Conservation (phyloP, 53 echinoderm and acorn worm species). For the Henricia sp. region DNA sequence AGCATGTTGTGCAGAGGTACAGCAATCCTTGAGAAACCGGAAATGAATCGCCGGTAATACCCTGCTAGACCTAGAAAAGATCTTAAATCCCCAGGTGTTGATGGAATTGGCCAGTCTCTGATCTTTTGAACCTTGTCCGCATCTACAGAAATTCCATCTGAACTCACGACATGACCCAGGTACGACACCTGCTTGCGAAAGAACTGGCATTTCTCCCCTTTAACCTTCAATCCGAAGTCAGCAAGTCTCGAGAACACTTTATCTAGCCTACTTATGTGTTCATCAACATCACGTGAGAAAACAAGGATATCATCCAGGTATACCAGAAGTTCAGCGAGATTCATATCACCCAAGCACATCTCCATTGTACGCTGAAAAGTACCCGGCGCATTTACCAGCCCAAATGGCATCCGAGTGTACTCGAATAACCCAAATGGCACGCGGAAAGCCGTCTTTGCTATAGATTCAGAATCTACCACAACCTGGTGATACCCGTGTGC, state of each 20-base stretch:
- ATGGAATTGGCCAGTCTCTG: constrained; percentile 15
- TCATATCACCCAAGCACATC: constrained; percentile 13
- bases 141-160: constrained; percentile 15
- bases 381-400: not conserved
- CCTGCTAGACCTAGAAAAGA: constrained; percentile 4
- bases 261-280: constrained; percentile 4
- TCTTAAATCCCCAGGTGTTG: not conserved
- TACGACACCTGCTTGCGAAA: not conserved
- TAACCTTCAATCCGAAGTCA: constrained; percentile 13
- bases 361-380: constrained; percentile 27
- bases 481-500: not conserved
- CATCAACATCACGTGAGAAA: constrained; percentile 5
- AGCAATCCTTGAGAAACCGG: not conserved
- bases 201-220: constrained; percentile 5
- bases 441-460: not conserved
- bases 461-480: not conserved
- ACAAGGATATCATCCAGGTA: constrained; percentile 34
- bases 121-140: constrained; percentile 3
- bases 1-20: not conserved
- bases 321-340: not conserved
- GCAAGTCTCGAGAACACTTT: not conserved
- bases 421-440: not conserved
- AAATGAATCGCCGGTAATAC: constrained; percentile 24
- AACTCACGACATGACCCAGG: constrained; percentile 26
- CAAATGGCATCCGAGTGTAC: not conserved